These are phyloP conservation scores for Holothuria glaberrima DNA, from an alignment of 35 echinoderm and acorn worm species.

Conservation along the genomic window DNA sequence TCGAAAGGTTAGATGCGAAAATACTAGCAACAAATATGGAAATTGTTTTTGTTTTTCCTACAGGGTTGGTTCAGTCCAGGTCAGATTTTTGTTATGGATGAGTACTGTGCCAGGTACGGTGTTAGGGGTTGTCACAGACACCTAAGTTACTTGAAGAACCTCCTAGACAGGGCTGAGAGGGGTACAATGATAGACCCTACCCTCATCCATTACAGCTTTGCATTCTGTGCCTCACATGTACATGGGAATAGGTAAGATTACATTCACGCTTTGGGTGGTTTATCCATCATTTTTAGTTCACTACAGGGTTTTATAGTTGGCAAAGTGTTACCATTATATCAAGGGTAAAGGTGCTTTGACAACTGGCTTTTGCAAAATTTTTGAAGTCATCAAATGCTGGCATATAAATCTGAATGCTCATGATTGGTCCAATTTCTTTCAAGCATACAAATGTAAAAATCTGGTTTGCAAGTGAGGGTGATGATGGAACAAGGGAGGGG, in stretches of 20 bases:
- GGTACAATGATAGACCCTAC: constrained; percentile 97
- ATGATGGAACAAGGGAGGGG: too few relatives aligned
- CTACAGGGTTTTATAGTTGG: too few relatives aligned
- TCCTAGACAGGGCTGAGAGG: constrained; percentile 91
- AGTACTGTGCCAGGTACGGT: constrained; percentile 96
- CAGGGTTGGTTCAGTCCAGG: constrained; percentile 99
- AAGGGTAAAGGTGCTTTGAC: too few relatives aligned
- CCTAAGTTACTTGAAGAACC: constrained; percentile 90
- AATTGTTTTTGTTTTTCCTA: not conserved
- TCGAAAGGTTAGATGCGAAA: too few relatives aligned
- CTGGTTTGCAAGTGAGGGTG: too few relatives aligned
- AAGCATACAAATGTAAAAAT: too few relatives aligned
- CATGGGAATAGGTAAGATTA: constrained; percentile 88
- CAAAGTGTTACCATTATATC: too few relatives aligned
- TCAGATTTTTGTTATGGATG: constrained; percentile 98
- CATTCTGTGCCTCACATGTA: constrained; percentile 99
- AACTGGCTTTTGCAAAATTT: too few relatives aligned
- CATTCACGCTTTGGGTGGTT: too few relatives aligned
- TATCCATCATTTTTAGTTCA: too few relatives aligned
- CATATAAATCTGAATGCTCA: not conserved
- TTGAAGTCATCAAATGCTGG: not conserved
- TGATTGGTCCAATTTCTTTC: not conserved
- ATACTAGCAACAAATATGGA: too few relatives aligned
- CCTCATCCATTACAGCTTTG: constrained; percentile 99
- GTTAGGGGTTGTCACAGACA: constrained; percentile 96